Base-by-base conservation (phyloP, 2,888 invertebrate species). In the Ashinkailepas kermadecensis region DNA sequence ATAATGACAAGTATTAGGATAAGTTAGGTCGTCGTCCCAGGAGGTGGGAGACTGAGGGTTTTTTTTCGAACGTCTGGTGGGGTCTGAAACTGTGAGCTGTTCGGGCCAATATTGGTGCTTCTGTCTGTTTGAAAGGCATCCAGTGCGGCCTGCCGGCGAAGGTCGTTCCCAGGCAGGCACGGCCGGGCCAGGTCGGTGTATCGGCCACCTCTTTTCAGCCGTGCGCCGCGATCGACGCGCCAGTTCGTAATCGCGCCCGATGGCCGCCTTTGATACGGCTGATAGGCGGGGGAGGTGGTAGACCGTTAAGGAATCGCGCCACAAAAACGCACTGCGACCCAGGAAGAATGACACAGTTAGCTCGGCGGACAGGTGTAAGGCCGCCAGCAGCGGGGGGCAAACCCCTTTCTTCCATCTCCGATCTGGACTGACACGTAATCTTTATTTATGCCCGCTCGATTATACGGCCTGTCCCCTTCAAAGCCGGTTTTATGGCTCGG, bases 351-450 rank as follows among this genome's bases (percentile, higher is more conserved):
- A 74, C 74, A 74, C 74, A 74, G 74, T 74, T 56, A 56, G 74
- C 56, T 56, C 56, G 54, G 21, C 54, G 56, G 74, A 74, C 74
- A 74, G 74, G 74, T 74, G 74, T 74, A 74, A 74, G 74, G 74
- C 56, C 54, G 74, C 54, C 21, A 23, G 56, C 74, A 21, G 74
- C 74, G 74, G 74, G 74, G 74, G 74, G 54, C 70, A 25, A 21
- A 74, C 74, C 74, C 74, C 74, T 74, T 74, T 74, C 74, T 74
- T 54, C 74, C 74, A 74, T 54, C 74, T 54, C 74, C 21, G 74
- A 74, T 74, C 74, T 56, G 56, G 56, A 74, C 74, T 56, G 74
- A 74, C 74, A 21, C 56, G 56, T 74, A 74, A 74, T 74, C 74
- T 74, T 74, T 74, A 74, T 74, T 74, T 74, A 74, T 74, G 18